phyloP scores from a whole-genome alignment of 1,140 invertebrate genomes.

The Drosophila ambigua region DNA sequence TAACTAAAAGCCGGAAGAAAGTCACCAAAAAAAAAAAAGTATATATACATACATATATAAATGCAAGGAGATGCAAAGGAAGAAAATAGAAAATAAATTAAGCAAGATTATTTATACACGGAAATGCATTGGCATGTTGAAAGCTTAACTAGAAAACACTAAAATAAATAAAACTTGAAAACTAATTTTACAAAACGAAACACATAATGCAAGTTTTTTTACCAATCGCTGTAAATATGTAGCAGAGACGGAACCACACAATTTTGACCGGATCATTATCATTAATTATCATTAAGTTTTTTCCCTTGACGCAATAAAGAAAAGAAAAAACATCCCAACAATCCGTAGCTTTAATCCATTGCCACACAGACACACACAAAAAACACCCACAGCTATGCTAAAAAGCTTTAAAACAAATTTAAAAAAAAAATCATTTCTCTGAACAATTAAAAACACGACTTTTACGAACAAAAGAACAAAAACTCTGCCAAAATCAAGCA shows the following conservation, averaged over 20 bases:
- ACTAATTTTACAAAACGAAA: slow-evolving; percentile 46
- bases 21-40: slow-evolving; percentile 10
- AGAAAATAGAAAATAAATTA: slow-evolving; percentile 34
- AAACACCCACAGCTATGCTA: slow-evolving; percentile 33
- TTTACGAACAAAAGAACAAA: slow-evolving; percentile 35
- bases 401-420: slow-evolving; percentile 37
- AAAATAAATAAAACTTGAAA: slow-evolving; percentile 24
- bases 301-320: slow-evolving; percentile 3
- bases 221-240: slow-evolving; percentile 67
- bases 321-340: slow-evolving; percentile 2
- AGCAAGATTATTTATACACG: slow-evolving; percentile 65
- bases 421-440: slow-evolving; percentile 27
- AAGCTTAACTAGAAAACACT: slow-evolving; percentile 40
- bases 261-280: slow-evolving; percentile 15
- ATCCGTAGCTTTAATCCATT: slow-evolving; percentile 51
- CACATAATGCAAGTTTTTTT: slow-evolving; percentile 31
- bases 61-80: slow-evolving; percentile 17
- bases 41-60: slow-evolving; percentile 15
- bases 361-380: slow-evolving; percentile 3
- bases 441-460: slow-evolving; percentile 25
- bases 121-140: slow-evolving; percentile 54
- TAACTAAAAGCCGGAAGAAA: slow-evolving; percentile 42
- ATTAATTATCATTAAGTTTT: no score
- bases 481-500: slow-evolving; percentile 62
- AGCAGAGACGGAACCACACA: slow-evolving; percentile 40